Conservation (phyloP, 2,797 vertebrate genomes). For the Enteromius fasciolatus region DNA sequence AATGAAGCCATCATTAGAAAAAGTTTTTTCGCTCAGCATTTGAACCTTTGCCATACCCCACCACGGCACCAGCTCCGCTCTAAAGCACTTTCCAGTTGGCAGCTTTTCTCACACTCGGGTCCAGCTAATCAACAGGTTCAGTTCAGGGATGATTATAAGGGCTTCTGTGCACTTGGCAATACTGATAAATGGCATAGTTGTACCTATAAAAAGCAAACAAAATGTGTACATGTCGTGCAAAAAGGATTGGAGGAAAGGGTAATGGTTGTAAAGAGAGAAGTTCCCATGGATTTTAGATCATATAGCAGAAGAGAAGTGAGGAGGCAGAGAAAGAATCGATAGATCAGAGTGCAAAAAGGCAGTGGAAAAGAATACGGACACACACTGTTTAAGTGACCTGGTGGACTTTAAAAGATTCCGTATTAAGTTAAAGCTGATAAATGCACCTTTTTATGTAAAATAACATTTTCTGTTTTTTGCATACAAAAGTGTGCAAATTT, state of each 20-base stretch:
- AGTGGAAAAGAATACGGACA: conserved; percentile 5
- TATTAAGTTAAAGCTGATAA: not conserved
- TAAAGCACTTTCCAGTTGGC: conserved; percentile 15
- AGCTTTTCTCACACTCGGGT: conserved; percentile 9
- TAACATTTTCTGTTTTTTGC: not conserved
- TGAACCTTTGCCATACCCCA: not conserved
- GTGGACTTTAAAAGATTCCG: conserved; percentile 21
- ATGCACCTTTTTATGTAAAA: not conserved
- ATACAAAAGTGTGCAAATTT: not conserved
- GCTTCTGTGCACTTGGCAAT: not conserved
- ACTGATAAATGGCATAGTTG: not conserved
- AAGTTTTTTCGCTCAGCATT: not conserved
- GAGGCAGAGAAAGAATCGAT: conserved; percentile 36
- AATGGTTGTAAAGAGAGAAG: not conserved
- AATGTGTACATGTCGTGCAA: not conserved
- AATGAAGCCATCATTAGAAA: conserved; percentile 8
- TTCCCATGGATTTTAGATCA: conserved; percentile 45
- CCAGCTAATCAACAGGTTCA: conserved; percentile 21
- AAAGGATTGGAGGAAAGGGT: conserved; percentile 7
- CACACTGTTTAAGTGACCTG: conserved; percentile 53
- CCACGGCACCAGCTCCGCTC: not conserved
- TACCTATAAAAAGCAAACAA: not conserved
- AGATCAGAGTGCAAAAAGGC: conserved; percentile 40
- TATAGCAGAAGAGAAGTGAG: conserved; percentile 17
- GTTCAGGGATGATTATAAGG: not conserved